phyloP scores from a whole-genome alignment of 2,113 vertebrate species.

The Anhinga anhinga region DNA sequence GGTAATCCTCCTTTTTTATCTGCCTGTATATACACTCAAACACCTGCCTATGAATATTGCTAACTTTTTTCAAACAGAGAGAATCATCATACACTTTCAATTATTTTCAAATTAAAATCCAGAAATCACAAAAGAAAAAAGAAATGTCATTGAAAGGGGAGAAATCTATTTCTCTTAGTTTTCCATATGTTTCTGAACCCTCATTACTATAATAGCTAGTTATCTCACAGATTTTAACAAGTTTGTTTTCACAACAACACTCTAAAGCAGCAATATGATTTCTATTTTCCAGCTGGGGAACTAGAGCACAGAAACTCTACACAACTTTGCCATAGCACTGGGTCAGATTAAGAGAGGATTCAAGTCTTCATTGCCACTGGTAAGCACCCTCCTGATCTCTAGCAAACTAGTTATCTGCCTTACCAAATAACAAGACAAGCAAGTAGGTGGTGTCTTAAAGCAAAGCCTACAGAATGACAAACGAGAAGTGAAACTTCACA shows the following conservation, averaged over 20 bases:
- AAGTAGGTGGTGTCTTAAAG: background rate
- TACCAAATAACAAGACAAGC: background rate
- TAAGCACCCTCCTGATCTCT: background rate
- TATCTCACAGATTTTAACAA: background rate
- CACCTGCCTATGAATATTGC: background rate
- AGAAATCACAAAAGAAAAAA: background rate
- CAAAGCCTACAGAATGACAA: background rate
- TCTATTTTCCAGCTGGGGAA: background rate
- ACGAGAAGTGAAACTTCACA: background rate
- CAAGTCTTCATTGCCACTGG: background rate
- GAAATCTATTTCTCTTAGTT: background rate
- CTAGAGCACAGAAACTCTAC: background rate
- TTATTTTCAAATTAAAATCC: background rate
- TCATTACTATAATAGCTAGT: background rate
- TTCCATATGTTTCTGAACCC: background rate
- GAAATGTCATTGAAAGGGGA: background rate
- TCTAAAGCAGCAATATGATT: background rate
- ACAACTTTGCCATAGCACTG: background rate
- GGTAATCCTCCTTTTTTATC: background rate
- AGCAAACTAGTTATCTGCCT: background rate
- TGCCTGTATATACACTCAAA: background rate
- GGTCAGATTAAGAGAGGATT: background rate
- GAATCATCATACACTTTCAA: background rate
- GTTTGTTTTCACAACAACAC: rapidly evolving
- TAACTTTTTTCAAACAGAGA: background rate